Conservation (phyloP, 1,140 invertebrate species). For the Linepithema humile region DNA sequence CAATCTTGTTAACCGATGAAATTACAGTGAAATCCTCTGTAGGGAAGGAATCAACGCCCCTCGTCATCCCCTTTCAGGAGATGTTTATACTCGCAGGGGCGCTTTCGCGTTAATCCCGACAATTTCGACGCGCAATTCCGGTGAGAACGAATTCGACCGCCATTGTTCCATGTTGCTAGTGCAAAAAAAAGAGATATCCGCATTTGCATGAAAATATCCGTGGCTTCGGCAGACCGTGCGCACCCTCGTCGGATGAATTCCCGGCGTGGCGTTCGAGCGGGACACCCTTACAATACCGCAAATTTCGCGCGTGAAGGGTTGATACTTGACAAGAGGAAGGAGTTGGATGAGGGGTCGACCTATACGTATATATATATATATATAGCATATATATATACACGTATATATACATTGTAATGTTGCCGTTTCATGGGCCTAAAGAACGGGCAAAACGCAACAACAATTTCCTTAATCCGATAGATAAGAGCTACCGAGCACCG, state of each 20-base stretch:
- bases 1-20: constrained; percentile 63
- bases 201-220: constrained; percentile 71
- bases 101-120: constrained; percentile 61
- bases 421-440: no score
- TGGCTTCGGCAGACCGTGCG: not conserved
- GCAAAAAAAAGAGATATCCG: constrained; percentile 33
- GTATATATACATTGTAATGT: no score
- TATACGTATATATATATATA: not conserved
- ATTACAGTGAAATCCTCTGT: constrained; percentile 46
- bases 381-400: no score
- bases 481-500: no score
- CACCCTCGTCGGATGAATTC: constrained; percentile 26
- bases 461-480: no score
- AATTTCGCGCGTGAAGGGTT: constrained; percentile 45
- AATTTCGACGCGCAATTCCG: constrained; percentile 66
- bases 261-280: not conserved
- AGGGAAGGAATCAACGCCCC: constrained; percentile 15
- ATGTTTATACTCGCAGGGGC: constrained; percentile 56
- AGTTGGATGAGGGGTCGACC: not conserved
- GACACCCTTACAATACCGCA: constrained; percentile 34
- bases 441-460: no score
- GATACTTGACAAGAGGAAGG: constrained; percentile 29
- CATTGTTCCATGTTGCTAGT: constrained; percentile 53
- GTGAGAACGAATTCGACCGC: constrained; percentile 60
- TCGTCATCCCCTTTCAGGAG: constrained; percentile 27